Conservation (phyloP, 2,113 vertebrate species). For the Coptodon bakossiorum region DNA sequence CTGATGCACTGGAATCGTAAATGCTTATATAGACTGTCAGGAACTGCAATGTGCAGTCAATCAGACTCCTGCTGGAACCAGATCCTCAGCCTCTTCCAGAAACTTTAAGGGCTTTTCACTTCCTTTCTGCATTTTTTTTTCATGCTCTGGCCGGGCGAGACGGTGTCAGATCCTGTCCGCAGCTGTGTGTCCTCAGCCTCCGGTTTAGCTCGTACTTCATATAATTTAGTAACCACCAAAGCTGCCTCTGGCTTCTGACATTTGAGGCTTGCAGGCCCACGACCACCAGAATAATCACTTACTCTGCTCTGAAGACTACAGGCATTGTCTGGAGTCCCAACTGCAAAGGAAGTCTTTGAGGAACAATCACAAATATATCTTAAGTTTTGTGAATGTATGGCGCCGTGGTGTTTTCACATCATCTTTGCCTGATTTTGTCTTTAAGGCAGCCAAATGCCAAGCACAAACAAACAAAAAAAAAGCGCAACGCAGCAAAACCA, state of each 20-base stretch:
- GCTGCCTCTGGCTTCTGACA: constrained; percentile 22
- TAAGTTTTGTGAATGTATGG: constrained; percentile 40
- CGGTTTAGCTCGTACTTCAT: constrained; percentile 28
- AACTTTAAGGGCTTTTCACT: constrained; percentile 19
- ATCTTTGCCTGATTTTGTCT: background rate
- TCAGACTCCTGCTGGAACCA: constrained; percentile 29
- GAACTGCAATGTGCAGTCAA: constrained; percentile 33
- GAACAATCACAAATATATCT: constrained; percentile 23
- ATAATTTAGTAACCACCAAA: constrained; percentile 26
- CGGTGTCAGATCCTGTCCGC: constrained; percentile 42
- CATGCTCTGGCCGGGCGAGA: background rate
- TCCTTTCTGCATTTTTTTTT: background rate
- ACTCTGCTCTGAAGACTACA: constrained; percentile 14
- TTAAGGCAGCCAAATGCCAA: background rate
- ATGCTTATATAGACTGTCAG: constrained; percentile 22
- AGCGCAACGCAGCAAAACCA: background rate
- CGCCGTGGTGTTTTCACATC: constrained; percentile 34
- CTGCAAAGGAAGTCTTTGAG: background rate
- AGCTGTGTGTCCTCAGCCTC: constrained; percentile 26
- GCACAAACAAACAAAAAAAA: background rate
- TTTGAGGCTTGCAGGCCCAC: constrained; percentile 1
- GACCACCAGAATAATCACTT: constrained; percentile 21
- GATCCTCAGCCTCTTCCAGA: background rate
- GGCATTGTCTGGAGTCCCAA: constrained; percentile 35
- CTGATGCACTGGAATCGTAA: constrained; percentile 33